phyloP scores from a whole-genome alignment of 2,888 invertebrate species.

The Nemurella pictetii region DNA sequence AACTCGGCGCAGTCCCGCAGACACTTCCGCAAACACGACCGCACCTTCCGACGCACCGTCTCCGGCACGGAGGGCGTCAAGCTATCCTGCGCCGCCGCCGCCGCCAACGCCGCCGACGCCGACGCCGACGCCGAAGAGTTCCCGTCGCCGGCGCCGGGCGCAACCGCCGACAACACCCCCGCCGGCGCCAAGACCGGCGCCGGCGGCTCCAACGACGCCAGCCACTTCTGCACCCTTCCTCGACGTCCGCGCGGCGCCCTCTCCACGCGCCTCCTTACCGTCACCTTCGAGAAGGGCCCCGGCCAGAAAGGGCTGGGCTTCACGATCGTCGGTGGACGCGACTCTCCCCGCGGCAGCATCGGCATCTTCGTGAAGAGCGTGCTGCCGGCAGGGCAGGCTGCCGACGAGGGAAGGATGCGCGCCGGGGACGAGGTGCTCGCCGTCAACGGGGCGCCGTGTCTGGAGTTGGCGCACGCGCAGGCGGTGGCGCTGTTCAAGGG shows the following conservation, averaged over 20 bases:
- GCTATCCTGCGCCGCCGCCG: background rate
- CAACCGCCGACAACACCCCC: background rate
- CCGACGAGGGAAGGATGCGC: conserved; percentile 78
- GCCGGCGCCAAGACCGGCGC: background rate
- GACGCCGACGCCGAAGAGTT: background rate
- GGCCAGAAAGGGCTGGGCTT: conserved; percentile 87
- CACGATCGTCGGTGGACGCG: conserved; percentile 84
- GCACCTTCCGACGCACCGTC: background rate
- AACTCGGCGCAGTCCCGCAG: background rate
- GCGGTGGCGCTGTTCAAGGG: conserved; percentile 80
- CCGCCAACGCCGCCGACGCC: background rate
- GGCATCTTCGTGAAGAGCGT: conserved; percentile 88
- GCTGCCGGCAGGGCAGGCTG: conserved; percentile 78
- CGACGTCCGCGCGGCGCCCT: conserved; percentile 57
- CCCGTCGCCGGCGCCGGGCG: background rate
- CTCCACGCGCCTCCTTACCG: conserved; percentile 69
- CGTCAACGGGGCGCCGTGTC: conserved; percentile 78
- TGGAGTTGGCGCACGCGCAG: conserved; percentile 78
- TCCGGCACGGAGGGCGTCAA: conserved; percentile 8
- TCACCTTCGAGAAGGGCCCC: conserved; percentile 76
- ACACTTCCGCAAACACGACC: background rate
- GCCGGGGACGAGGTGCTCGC: conserved; percentile 83
- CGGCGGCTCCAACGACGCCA: conserved; percentile 52
- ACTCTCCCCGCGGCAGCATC: conserved; percentile 80
- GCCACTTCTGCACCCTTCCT: conserved; percentile 72